Conservation (phyloP, 1,140 invertebrate genomes). For the Tyrophagus putrescentiae region DNA sequence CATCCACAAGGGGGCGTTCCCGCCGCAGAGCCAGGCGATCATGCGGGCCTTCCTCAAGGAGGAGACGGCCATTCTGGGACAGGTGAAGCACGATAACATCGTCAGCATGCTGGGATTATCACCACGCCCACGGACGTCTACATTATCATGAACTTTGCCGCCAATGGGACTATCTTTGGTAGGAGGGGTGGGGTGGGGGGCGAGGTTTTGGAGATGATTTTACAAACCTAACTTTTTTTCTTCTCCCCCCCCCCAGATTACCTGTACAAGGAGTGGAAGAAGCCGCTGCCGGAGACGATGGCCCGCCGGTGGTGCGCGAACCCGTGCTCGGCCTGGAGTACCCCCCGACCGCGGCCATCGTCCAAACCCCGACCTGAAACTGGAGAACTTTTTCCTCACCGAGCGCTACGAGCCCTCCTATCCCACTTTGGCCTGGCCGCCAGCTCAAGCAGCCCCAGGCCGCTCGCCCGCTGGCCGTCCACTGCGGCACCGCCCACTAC, state of each 20-base stretch:
- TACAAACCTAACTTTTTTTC: background rate
- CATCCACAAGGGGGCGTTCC: background rate
- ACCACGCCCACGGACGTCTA: slow-evolving; percentile 17
- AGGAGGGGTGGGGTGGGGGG: background rate
- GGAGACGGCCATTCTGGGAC: background rate
- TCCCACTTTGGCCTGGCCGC: slow-evolving; percentile 23
- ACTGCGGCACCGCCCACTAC: slow-evolving; percentile 28
- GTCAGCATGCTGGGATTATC: slow-evolving; percentile 22
- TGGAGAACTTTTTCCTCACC: slow-evolving; percentile 23
- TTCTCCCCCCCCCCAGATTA: background rate
- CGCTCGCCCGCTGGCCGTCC: slow-evolving; percentile 19
- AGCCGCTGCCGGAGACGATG: slow-evolving; percentile 11
- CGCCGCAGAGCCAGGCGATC: background rate
- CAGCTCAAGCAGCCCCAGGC: background rate
- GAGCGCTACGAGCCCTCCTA: slow-evolving; percentile 15
- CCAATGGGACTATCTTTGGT: slow-evolving; percentile 1
- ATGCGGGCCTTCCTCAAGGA: background rate
- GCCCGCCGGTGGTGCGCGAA: slow-evolving; percentile 17
- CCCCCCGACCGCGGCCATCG: slow-evolving; percentile 12
- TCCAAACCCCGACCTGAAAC: slow-evolving; percentile 23
- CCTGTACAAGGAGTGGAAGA: background rate
- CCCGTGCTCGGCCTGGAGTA: slow-evolving; percentile 9
- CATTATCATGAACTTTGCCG: slow-evolving; percentile 24
- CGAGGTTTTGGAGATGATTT: background rate
- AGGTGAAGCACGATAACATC: slow-evolving; percentile 17